These are phyloP conservation scores for Taenaris catops DNA, from an alignment of 2,888 invertebrate genomes.

Conservation along the genomic window DNA sequence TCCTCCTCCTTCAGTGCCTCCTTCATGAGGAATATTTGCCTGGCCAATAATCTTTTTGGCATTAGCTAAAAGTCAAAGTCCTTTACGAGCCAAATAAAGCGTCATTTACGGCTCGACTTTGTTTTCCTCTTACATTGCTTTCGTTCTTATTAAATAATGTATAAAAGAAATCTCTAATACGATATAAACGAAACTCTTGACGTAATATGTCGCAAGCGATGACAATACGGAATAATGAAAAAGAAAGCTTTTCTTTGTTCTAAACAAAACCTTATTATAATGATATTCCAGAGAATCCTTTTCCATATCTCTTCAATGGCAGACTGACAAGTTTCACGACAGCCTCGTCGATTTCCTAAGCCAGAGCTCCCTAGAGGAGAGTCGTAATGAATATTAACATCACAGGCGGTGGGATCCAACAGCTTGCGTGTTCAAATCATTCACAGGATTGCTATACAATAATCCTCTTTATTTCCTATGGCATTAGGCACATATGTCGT, in stretches of 20 bases:
- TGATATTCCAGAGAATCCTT: conserved; percentile 12
- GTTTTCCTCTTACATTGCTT: too few species aligned
- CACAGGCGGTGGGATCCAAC: conserved; percentile 34
- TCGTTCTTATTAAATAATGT: too few species aligned
- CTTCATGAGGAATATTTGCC: too few species aligned
- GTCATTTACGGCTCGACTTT: too few species aligned
- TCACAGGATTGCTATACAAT: conserved; percentile 5
- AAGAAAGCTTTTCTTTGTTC: conserved; percentile 5
- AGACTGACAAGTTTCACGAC: conserved; percentile 35
- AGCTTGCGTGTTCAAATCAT: conserved; percentile 30
- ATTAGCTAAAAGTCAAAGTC: too few species aligned
- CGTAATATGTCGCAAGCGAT: background rate
- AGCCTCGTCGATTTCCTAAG: conserved; percentile 52
- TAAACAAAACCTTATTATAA: conserved; percentile 8
- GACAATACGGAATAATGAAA: background rate
- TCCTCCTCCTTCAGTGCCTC: too few species aligned
- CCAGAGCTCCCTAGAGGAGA: conserved; percentile 39
- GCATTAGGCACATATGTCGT: background rate
- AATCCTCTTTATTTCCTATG: conserved; percentile 1
- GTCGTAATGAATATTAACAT: conserved; percentile 71
- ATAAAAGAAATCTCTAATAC: too few species aligned
- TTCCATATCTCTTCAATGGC: conserved; percentile 16
- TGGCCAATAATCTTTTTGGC: too few species aligned
- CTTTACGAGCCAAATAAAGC: too few species aligned
- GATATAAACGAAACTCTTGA: too few species aligned